Percentiles rank a stretch among this genome's conserved stretches.
Evolutionary conservation across 1,140 invertebrate species (phyloP).

Genomic region (Apis laboriosa): DNA sequence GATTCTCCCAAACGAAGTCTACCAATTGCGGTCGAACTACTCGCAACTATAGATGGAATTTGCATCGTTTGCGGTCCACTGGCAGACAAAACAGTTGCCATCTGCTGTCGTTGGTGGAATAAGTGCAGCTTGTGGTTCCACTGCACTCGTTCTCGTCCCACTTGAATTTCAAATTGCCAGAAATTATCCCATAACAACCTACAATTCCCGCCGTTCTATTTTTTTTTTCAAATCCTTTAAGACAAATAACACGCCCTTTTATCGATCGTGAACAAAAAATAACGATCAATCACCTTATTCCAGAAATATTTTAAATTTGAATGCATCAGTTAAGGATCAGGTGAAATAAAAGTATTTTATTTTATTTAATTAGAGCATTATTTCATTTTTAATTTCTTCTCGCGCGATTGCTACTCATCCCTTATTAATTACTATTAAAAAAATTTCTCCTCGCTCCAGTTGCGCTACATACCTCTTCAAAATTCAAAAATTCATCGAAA

Average conservation of each 20-base stretch:
- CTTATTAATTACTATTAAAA: rapidly evolving
- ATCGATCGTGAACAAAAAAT: not conserved
- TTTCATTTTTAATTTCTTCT: too few species aligned
- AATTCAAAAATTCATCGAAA: not conserved
- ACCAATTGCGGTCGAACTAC: slow-evolving; percentile 4
- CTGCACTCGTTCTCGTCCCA: not conserved
- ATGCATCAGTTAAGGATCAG: too few species aligned
- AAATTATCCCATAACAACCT: not conserved
- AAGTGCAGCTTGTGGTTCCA: slow-evolving; percentile 5
- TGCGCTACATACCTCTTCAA: too few species aligned
- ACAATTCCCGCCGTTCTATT: not conserved
- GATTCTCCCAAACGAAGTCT: not conserved
- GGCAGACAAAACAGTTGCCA: slow-evolving; percentile 4
- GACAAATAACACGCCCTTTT: not conserved
- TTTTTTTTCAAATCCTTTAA: not conserved
- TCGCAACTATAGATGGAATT: not conserved
- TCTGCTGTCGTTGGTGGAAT: not conserved
- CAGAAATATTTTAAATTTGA: not conserved
- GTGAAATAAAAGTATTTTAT: too few species aligned
- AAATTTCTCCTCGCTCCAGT: too few species aligned
- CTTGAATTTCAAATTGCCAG: slow-evolving; percentile 2
- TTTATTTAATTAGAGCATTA: too few species aligned
- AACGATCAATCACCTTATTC: not conserved
- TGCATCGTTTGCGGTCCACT: slow-evolving; percentile 25
- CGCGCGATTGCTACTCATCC: too few species aligned